Percentiles rank a stretch among this genome's conserved stretches.
These are phyloP conservation scores for Ectemnius continuus DNA, from an alignment of 2,888 invertebrate genomes.

Conservation along the genomic window DNA sequence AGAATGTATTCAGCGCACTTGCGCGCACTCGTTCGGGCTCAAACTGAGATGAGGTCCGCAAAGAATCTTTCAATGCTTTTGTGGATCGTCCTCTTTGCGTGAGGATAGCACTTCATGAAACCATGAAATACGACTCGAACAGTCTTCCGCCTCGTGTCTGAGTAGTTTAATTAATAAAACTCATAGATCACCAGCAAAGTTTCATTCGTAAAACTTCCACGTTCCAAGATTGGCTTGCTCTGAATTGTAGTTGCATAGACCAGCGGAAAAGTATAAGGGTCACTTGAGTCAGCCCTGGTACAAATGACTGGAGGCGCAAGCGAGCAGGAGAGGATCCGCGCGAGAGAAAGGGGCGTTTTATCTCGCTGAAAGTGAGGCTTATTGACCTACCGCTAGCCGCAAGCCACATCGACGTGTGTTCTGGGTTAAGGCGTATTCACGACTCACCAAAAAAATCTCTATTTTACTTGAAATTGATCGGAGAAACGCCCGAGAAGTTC, in stretches of 20 bases:
- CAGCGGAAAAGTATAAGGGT: too few species aligned
- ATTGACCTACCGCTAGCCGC: slow-evolving; percentile 55
- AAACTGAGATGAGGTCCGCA: slow-evolving; percentile 36
- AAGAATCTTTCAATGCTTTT: slow-evolving; percentile 34
- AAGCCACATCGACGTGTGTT: slow-evolving; percentile 35
- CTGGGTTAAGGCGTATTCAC: slow-evolving; percentile 43
- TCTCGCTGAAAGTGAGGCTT: slow-evolving; percentile 55
- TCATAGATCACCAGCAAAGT: too few species aligned
- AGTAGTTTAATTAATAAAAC: too few species aligned
- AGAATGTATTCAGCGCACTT: slow-evolving; percentile 58
- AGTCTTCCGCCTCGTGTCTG: too few species aligned
- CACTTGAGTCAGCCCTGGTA: too few species aligned
- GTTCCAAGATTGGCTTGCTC: too few species aligned
- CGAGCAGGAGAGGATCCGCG: slow-evolving; percentile 29
- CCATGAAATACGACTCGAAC: too few species aligned
- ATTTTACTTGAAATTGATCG: too few species aligned
- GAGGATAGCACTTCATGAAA: too few species aligned
- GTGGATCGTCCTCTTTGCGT: neutral
- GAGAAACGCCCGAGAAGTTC: too few species aligned
- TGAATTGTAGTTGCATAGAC: too few species aligned
- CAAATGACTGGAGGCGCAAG: slow-evolving; percentile 18
- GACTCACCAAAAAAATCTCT: slow-evolving; percentile 40
- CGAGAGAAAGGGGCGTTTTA: slow-evolving; percentile 59
- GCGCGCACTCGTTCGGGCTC: slow-evolving; percentile 46
- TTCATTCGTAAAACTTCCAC: too few species aligned